A percentile compares a stretch with the other conserved stretches of the same genome.
phyloP scores from a whole-genome alignment of 2,888 invertebrate genomes.

The Esperia sulphurella region DNA sequence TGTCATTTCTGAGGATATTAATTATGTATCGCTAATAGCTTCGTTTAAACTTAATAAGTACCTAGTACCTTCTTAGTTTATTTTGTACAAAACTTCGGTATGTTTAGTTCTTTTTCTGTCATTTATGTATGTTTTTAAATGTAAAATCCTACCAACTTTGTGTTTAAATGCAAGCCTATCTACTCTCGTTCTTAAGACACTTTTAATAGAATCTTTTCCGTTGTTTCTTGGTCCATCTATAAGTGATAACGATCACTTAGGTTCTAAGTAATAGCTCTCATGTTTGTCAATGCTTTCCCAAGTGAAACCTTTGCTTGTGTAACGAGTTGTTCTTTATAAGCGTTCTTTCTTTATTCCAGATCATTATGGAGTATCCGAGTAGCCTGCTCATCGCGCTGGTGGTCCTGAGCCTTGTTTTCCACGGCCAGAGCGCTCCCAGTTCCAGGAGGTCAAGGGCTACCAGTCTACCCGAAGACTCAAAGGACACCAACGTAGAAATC shows the following conservation, averaged over 20 bases:
- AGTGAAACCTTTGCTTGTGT: too few species aligned
- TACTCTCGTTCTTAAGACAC: too few species aligned
- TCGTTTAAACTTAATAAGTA: neutral
- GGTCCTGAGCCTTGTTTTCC: slow-evolving; percentile 41
- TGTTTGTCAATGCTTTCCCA: too few species aligned
- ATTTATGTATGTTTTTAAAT: too few species aligned
- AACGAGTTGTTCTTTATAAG: slow-evolving; percentile 6
- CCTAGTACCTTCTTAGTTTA: neutral
- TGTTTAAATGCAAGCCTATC: too few species aligned
- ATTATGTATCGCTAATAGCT: neutral
- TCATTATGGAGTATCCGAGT: slow-evolving; percentile 47
- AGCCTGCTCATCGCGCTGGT: slow-evolving; percentile 42
- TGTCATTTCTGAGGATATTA: neutral
- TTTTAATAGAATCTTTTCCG: too few species aligned
- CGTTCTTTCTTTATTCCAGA: slow-evolving; percentile 41
- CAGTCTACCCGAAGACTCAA: slow-evolving; percentile 32
- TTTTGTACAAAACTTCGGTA: neutral
- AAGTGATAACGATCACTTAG: too few species aligned
- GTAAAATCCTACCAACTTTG: too few species aligned
- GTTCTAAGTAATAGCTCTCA: too few species aligned
- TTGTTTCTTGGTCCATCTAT: too few species aligned
- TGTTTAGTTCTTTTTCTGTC: too few species aligned
- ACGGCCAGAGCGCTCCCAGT: slow-evolving; percentile 48
- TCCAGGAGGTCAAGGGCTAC: slow-evolving; percentile 57
- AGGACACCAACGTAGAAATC: slow-evolving; percentile 11